Percentiles rank a stretch among this genome's conserved stretches.
Conservation (phyloP, 2,113 vertebrate species). For the Diadophis punctatus region DNA sequence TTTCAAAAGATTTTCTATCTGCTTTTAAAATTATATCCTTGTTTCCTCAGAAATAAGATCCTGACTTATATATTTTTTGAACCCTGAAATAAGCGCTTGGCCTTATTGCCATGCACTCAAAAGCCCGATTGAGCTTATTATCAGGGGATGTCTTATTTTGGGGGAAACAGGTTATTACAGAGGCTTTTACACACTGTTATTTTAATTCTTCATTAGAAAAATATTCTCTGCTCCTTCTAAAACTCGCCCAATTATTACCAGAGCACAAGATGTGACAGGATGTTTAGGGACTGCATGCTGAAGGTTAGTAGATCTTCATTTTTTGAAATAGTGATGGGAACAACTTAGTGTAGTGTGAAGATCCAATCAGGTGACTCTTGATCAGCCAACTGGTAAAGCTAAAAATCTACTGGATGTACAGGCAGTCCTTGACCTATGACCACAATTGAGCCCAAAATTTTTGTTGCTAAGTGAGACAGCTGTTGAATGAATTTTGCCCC, state of each 20-base stretch:
- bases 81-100: too few relatives aligned
- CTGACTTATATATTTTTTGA: too few relatives aligned
- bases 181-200: not conserved
- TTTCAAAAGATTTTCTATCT: not conserved
- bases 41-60: too few relatives aligned
- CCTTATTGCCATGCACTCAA: too few relatives aligned
- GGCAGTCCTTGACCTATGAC: not conserved
- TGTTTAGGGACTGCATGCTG: not conserved
- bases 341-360: not conserved
- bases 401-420: not conserved
- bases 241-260: not conserved
- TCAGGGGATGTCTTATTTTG: too few relatives aligned
- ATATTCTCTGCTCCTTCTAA: not conserved
- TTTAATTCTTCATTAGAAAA: not conserved
- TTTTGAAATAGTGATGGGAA: not conserved
- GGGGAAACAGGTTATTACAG: not conserved
- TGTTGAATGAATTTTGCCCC: not conserved
- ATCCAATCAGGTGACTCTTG: not conserved
- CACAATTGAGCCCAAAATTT: not conserved
- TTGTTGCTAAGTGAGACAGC: not conserved
- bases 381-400: not conserved
- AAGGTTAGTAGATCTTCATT: not conserved
- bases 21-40: not conserved
- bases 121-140: too few relatives aligned
- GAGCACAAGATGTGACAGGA: not conserved